phyloP scores from a whole-genome alignment of 2,888 invertebrate species.

The Microplitis manilae region DNA sequence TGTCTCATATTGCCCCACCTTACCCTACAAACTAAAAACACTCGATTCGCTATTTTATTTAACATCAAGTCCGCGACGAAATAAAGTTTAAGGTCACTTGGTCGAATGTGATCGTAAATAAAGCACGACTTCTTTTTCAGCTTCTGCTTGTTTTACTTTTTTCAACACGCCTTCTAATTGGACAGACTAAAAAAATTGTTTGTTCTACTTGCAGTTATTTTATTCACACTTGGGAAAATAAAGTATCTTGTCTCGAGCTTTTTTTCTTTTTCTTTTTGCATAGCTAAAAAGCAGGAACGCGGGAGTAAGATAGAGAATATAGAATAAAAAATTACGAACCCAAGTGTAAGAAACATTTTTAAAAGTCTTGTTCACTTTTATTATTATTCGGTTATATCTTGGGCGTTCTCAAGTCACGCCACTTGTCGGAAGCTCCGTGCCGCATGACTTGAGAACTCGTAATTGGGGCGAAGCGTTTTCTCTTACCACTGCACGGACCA shows the following conservation, averaged over 20 bases:
- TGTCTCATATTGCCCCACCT: too few species aligned
- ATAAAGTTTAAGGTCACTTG: not conserved
- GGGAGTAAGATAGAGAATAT: not conserved
- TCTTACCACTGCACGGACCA: constrained; percentile 19
- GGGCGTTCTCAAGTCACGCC: constrained; percentile 39
- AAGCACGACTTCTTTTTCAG: constrained; percentile 2
- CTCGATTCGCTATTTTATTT: too few species aligned
- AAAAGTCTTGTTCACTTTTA: constrained; percentile 22
- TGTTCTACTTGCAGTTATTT: not conserved
- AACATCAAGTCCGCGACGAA: too few species aligned
- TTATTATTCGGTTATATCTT: constrained; percentile 37
- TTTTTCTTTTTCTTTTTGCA: not conserved
- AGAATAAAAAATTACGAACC: constrained; percentile 2
- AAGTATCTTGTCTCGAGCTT: not conserved
- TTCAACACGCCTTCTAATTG: not conserved
- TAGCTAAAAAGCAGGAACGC: not conserved
- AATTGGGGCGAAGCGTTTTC: constrained; percentile 42
- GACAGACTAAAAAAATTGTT: too few species aligned
- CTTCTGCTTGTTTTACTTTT: not conserved
- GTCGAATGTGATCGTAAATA: not conserved
- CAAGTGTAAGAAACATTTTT: constrained; percentile 15
- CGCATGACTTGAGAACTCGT: constrained; percentile 41
- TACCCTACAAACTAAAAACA: too few species aligned
- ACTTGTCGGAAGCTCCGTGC: constrained; percentile 41
- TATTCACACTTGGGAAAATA: constrained; percentile 13